A percentile compares a stretch with the other conserved stretches of the same genome.
These are phyloP conservation scores for Eupeodes luniger DNA, from an alignment of 2,888 invertebrate genomes.

Conservation along the genomic window DNA sequence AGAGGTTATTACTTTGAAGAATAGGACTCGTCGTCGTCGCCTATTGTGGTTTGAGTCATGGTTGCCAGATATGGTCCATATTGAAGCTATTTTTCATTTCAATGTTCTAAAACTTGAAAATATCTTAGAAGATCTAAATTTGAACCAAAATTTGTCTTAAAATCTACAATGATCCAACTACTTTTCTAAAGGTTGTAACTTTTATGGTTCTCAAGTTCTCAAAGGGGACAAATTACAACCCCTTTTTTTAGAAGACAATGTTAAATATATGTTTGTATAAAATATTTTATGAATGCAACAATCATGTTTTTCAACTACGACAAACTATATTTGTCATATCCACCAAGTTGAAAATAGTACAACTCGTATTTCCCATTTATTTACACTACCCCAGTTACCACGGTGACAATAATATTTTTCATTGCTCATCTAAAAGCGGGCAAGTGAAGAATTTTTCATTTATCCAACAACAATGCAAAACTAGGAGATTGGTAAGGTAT, in stretches of 20 bases:
- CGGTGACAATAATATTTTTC: conserved; percentile 44
- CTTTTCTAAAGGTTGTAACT: no score
- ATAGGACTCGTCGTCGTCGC: neutral
- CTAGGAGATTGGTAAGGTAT: neutral
- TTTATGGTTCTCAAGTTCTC: no score
- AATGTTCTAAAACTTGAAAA: no score
- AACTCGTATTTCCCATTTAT: neutral
- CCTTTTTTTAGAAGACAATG: no score
- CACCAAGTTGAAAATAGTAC: neutral
- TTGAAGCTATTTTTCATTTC: no score
- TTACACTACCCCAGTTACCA: conserved; percentile 18
- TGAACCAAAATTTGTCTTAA: no score
- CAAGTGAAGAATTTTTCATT: neutral
- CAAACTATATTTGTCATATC: conserved; percentile 11
- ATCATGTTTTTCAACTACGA: neutral
- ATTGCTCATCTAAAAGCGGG: conserved; percentile 36
- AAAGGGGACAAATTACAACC: no score
- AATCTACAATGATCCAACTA: no score
- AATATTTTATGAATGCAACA: neutral
- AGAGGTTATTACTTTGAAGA: conserved; percentile 34
- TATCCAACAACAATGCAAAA: conserved; percentile 13
- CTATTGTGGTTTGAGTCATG: neutral
- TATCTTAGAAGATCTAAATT: no score
- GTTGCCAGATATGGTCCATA: neutral
- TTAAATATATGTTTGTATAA: neutral